Evolutionary conservation across 2,888 invertebrate species (phyloP), one percentile per base, ranked within the genome.

Genomic region (Eucera pruinosa): DNA sequence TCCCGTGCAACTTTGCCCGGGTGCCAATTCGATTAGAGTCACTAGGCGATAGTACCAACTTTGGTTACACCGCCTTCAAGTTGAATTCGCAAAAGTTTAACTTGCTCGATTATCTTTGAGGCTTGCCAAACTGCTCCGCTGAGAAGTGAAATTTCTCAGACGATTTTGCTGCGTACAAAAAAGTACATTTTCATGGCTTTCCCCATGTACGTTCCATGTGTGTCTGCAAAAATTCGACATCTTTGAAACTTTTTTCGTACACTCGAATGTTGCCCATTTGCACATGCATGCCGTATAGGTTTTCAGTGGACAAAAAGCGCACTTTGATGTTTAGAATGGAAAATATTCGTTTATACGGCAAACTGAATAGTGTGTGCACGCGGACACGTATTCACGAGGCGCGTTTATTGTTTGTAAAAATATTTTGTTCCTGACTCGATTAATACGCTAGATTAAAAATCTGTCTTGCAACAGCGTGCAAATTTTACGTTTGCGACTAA

Each of bases 71-170:
- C 77, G 66, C 65, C 61, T 66, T 69, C 64, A 76, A 76, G 54
- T 72, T 69, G 69, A 77, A 81, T 80, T 77, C 80, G 80, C 81
- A 64, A 62, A 70, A 70, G 73, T 80, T 81, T 73, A 81, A 81
- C 77, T 77, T 67, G 76, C 69, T 64, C 80, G 80, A 81, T 81
- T 81, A 81, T 81, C 77, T 77, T 77, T 55, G 77, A 73, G 77
- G 77, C 69, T 80, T 70, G 77, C 69, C 81, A 80, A 80, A 79
- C 61, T 78, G 76, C 45, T 76, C 57, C 61, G 9, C 43, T n/a
- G n/a, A n/a, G n/a, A n/a, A n/a, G n/a, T n/a, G n/a, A n/a, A n/a
- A n/a, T n/a, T n/a, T n/a, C n/a, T n/a, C n/a, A n/a, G n/a, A n/a
- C n/a, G n/a, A n/a, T n/a, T n/a, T 55, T 39, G 11, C 33, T 15